phyloP scores from a whole-genome alignment of 2,888 invertebrate species.

The Dryococelus australis region DNA sequence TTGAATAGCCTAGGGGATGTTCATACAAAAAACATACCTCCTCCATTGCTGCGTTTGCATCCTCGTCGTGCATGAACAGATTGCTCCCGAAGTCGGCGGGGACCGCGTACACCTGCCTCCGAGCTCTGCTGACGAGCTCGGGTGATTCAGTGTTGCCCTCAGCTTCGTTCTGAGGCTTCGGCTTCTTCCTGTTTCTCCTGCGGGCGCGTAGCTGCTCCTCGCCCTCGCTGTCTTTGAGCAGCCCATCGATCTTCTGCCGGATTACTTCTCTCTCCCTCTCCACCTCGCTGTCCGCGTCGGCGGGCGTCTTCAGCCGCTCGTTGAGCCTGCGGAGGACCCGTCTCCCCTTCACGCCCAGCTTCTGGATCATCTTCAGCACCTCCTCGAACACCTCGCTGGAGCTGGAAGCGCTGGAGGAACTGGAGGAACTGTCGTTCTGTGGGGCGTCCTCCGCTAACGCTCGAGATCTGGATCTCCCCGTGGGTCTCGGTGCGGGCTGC shows the following conservation, averaged over 20 bases:
- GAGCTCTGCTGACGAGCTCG: neutral
- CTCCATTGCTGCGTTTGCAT: constrained; percentile 68
- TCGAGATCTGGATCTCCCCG: neutral
- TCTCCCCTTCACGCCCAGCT: constrained; percentile 66
- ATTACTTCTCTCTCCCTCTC: constrained; percentile 21
- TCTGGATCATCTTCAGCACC: constrained; percentile 64
- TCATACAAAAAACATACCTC: constrained; percentile 60
- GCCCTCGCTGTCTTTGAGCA: constrained; percentile 23
- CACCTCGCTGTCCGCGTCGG: constrained; percentile 16
- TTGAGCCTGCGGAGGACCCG: constrained; percentile 65
- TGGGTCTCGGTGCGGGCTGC: constrained; percentile 20
- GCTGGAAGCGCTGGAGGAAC: constrained; percentile 8
- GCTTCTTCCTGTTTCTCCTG: neutral
- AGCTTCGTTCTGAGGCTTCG: neutral
- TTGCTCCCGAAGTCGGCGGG: constrained; percentile 54
- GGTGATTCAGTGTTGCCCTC: neutral
- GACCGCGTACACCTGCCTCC: neutral
- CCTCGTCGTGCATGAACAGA: constrained; percentile 67
- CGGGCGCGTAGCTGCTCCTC: neutral
- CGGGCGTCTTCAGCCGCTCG: constrained; percentile 53
- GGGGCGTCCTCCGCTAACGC: neutral
- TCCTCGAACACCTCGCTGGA: constrained; percentile 66
- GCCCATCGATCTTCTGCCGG: constrained; percentile 22
- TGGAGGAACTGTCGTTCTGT: neutral
- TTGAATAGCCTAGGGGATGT: too few relatives aligned